A percentile compares a stretch with the other conserved stretches of the same genome.
Conservation (phyloP, 2,888 invertebrate species). For the Pyrocoelia pectoralis region DNA sequence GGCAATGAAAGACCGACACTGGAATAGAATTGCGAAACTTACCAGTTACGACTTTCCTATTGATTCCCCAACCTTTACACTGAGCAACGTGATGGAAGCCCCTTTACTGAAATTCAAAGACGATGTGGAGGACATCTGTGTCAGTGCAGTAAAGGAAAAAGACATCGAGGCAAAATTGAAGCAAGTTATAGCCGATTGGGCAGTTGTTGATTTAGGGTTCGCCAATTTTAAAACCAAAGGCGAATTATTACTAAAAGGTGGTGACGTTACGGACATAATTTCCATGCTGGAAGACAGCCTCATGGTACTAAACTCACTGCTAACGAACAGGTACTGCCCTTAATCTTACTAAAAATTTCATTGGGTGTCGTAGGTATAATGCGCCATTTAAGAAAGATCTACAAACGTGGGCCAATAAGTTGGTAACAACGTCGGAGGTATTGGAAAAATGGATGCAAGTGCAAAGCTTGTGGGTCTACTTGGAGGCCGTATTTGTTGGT, state of each 20-base stretch:
- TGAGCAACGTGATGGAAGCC: conserved; percentile 85
- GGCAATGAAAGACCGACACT: conserved; percentile 66
- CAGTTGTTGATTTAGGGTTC: conserved; percentile 75
- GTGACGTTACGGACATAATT: conserved; percentile 79
- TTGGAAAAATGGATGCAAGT: conserved; percentile 86
- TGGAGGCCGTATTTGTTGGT: conserved; percentile 91
- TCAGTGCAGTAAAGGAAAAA: conserved; percentile 88
- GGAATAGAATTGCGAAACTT: conserved; percentile 64
- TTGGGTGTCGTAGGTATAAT: conserved; percentile 71
- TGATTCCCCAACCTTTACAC: conserved; percentile 79
- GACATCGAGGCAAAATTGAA: conserved; percentile 90
- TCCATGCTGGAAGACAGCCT: conserved; percentile 83
- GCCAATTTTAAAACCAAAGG: conserved; percentile 81
- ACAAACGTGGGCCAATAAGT: conserved; percentile 79
- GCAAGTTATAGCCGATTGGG: conserved; percentile 84
- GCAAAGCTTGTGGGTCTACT: conserved; percentile 89
- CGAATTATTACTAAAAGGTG: conserved; percentile 79
- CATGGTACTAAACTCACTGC: conserved; percentile 85
- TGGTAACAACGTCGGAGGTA: conserved; percentile 83
- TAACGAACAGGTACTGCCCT: conserved; percentile 76
- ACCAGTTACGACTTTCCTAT: conserved; percentile 78
- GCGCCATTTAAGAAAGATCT: conserved; percentile 87
- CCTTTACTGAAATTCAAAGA: conserved; percentile 83
- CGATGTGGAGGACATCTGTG: conserved; percentile 91
- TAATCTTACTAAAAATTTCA: background rate